Base-by-base conservation (phyloP, 1,140 invertebrate genomes). In the Drosophila albomicans region DNA sequence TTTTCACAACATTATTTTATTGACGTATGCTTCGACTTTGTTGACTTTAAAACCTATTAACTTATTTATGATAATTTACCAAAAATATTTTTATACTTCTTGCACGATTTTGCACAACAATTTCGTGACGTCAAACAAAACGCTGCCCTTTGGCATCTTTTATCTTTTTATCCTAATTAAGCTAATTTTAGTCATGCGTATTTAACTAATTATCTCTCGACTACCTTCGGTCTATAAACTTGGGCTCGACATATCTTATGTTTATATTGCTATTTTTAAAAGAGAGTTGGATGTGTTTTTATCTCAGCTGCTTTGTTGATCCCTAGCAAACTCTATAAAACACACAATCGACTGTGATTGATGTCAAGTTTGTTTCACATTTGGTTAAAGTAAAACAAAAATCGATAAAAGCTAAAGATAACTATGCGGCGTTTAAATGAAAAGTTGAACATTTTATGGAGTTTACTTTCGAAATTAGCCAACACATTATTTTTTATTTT, bases 391-490 rank as follows among this genome's bases (percentile, higher is more conserved):
- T 8, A 56, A 38, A 46, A 38, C 16, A n/a, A n/a, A n/a, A 43
- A 4, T 68, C 56, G 51, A 68, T 62, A 61, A 62, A 64, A 49
- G 32, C 20, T 25, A 25, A 25, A 25, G 32, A 58, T 25, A 69
- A 41, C 13, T 61, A 30, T n/a, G n/a, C 20, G 20, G 5, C 16
- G n/a, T 56, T 16, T 51, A 49, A 63, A 15, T 54, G 6, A 25
- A 62, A 35, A 28, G 38, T 32, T 20, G 8, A 20, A 41, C 32
- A 68, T 68, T 54, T 61, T 68, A 61, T 67, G 6, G 1, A 54
- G 64, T 62, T 62, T 62, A 32, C 65, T 11, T 13, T 38, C 7
- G 7, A 49, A 69, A 69, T 69, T 56, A 69, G 48, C 16, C 7
- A n/a, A 8, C 20, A 63, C 20, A 25, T 25, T 25, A 4, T 25